A percentile compares a stretch with the other conserved stretches of the same genome.
Conservation (phyloP, 2,113 vertebrate species). For the Zingel zingel region DNA sequence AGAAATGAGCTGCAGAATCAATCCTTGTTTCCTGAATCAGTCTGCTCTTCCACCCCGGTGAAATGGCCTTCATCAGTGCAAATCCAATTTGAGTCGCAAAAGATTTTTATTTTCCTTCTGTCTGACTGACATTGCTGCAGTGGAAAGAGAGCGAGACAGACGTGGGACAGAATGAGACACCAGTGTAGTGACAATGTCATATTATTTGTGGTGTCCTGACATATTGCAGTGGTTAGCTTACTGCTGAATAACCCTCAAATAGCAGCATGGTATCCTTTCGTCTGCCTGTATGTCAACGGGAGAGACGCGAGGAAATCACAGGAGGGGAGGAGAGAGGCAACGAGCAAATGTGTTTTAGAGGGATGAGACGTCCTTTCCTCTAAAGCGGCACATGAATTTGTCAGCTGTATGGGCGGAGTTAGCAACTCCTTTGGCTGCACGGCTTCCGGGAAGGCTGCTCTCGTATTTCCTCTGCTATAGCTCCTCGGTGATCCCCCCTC, state of each 20-base stretch:
- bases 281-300: neutral
- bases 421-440: no score
- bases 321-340: no score
- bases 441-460: no score
- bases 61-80: slow-evolving; percentile 64
- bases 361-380: no score
- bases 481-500: no score
- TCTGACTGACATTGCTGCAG: slow-evolving; percentile 25
- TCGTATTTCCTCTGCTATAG: no score
- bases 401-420: no score
- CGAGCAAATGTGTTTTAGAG: no score
- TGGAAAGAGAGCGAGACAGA: neutral
- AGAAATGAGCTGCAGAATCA: slow-evolving; percentile 20
- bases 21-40: slow-evolving; percentile 44
- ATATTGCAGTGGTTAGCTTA: neutral
- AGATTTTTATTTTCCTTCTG: slow-evolving; percentile 45
- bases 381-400: no score
- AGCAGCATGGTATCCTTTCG: neutral
- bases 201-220: slow-evolving; percentile 22
- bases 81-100: slow-evolving; percentile 54
- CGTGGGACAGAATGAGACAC: neutral
- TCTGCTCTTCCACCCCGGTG: slow-evolving; percentile 21
- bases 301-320: no score
- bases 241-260: slow-evolving; percentile 2
- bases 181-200: slow-evolving; percentile 5